Base-by-base conservation (phyloP, 2,113 vertebrate species). In the Lasiurus cinereus region DNA sequence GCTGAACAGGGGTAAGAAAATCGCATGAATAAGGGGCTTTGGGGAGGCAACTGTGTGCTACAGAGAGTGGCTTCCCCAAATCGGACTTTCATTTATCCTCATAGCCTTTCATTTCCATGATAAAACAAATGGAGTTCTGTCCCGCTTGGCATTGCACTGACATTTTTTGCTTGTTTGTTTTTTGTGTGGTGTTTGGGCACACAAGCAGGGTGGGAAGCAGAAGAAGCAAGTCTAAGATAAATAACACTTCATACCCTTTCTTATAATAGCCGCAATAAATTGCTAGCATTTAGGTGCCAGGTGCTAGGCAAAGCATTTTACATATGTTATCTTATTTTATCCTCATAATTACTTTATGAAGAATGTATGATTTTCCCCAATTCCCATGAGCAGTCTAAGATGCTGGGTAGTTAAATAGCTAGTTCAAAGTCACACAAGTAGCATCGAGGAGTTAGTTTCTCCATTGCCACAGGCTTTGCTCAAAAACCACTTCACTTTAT, bases 281-380 rank as follows among this genome's bases (percentile, higher is more conserved):
- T 43, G 31, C 56, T 3, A 48, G 56, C 29, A 88, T 66, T 87
- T 93, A 43, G 48, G 39, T 69, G 15, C 50, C 59, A 82, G 79
- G 85, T 83, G n/a, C 69, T 83, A 83, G 72, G 72, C 4, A 19
- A 82, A 95, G n/a, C 39, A 39, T 95, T 92, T 96, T 94, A 90
- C 83, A 50, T 50, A 77, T 1, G 31, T 64, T 91, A 83, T 90
- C 84, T 93, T 70, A 94, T 86, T 91, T 76, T 95, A 95, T 91
- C 43, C n/a, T 93, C 22, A 8, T 72, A 79, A 79, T 80, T 95
- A 80, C 62, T 79, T 93, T 82, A 82, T 85, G 79, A 94, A 50
- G 22, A 66, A 69, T 8, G 8, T 66, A 62, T 72, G 46, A 18
- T 93, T 79, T 94, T 88, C 31, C 31, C 24, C 29, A 83, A 2